These are phyloP conservation scores for Notarius quadriscutis DNA, from an alignment of 2,113 vertebrate genomes.

Conservation along the genomic window DNA sequence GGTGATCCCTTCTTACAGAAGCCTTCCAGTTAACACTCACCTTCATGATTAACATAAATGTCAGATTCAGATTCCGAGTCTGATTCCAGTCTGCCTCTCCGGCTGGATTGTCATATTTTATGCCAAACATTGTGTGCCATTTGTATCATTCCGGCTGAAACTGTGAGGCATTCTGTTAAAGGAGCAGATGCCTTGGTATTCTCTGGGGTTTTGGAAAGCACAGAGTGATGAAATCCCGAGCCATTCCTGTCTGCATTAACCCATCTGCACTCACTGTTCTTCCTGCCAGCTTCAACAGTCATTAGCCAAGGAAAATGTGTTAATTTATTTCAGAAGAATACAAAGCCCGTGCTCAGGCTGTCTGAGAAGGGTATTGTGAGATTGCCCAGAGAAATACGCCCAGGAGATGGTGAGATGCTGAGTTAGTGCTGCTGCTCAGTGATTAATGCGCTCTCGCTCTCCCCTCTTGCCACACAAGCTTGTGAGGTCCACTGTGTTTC, in stretches of 20 bases:
- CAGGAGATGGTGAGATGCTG: constrained; percentile 6
- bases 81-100: neutral
- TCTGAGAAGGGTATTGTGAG: constrained; percentile 37
- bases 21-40: neutral
- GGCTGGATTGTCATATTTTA: neutral
- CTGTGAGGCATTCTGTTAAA: constrained; percentile 3
- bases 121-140: neutral
- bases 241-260: constrained; percentile 37
- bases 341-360: neutral
- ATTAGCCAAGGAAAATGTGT: constrained; percentile 43
- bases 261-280: constrained; percentile 7
- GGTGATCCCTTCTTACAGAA: neutral
- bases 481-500: constrained; percentile 39
- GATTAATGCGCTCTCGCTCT: constrained; percentile 41
- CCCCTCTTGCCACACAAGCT: constrained; percentile 31
- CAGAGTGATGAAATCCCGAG: constrained; percentile 18
- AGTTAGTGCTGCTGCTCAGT: constrained; percentile 44
- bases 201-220: neutral
- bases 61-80: neutral
- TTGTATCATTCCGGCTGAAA: constrained; percentile 23
- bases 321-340: constrained; percentile 36
- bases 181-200: constrained; percentile 19
- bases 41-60: neutral
- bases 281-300: constrained; percentile 23
- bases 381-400: neutral